Conservation (phyloP, 2,113 vertebrate species). For the Silurus asotus region DNA sequence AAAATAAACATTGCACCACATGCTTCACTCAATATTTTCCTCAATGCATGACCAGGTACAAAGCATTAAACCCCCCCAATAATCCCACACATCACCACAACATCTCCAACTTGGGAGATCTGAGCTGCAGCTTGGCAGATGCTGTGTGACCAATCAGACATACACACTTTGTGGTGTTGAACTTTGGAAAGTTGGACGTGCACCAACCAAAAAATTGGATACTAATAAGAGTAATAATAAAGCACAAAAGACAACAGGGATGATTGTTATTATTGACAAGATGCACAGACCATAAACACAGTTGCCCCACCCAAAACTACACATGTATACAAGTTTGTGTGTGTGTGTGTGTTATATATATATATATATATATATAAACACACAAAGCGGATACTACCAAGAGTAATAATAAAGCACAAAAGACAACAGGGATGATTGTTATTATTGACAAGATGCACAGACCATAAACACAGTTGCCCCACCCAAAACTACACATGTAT, state of each 20-base stretch:
- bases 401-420: background rate
- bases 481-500: background rate
- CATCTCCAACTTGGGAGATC: background rate
- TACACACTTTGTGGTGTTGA: background rate
- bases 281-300: background rate
- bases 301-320: conserved; percentile 26
- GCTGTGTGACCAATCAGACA: conserved; percentile 2
- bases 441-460: background rate
- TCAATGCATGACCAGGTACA: background rate
- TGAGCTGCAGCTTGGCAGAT: background rate
- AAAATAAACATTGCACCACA: too few relatives aligned
- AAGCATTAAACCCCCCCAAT: too few relatives aligned
- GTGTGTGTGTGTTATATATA: background rate
- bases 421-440: too few relatives aligned
- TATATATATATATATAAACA: background rate
- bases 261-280: background rate
- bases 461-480: conserved; percentile 16
- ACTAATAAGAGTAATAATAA: background rate
- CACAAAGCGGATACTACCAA: background rate
- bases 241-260: too few relatives aligned
- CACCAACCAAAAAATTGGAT: background rate
- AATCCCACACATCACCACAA: background rate
- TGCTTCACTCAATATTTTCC: background rate
- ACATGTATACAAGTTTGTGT: background rate
- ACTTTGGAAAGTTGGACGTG: conserved; percentile 12